These are phyloP conservation scores for Oryzias sinensis DNA, from an alignment of 2,797 vertebrate genomes.

Conservation along the genomic window DNA sequence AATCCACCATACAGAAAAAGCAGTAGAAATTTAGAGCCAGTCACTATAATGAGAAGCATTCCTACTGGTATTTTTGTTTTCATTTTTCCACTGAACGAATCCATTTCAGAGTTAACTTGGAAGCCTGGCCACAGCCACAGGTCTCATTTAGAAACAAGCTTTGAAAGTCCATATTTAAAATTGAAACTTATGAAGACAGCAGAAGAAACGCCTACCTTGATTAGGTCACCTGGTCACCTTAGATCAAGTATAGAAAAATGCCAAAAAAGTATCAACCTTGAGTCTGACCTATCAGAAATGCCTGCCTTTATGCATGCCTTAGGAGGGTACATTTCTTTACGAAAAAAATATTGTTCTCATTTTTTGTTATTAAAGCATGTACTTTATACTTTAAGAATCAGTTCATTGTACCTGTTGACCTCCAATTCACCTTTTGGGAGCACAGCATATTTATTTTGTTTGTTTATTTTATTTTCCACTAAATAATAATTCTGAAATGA, in stretches of 20 bases:
- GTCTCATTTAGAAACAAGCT: constrained; percentile 43
- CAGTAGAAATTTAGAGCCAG: constrained; percentile 31
- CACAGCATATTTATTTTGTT: neutral
- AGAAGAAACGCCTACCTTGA: constrained; percentile 28
- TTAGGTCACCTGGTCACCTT: constrained; percentile 38
- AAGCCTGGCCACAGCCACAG: constrained; percentile 45
- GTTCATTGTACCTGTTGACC: constrained; percentile 29
- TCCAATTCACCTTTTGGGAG: constrained; percentile 17
- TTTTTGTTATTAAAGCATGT: neutral
- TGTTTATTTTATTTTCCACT: too few species aligned
- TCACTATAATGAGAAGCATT: constrained; percentile 45
- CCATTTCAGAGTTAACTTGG: constrained; percentile 37
- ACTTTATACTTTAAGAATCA: neutral
- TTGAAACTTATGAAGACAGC: constrained; percentile 43
- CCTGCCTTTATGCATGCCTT: constrained; percentile 1
- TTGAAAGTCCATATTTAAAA: constrained; percentile 58
- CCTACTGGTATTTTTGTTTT: constrained; percentile 6
- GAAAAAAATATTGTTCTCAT: too few species aligned
- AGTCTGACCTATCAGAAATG: constrained; percentile 40
- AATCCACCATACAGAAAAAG: constrained; percentile 24
- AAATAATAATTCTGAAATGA: too few species aligned
- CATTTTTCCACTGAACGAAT: constrained; percentile 15
- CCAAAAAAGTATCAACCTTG: constrained; percentile 18
- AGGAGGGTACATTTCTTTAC: too few species aligned
- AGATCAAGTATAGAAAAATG: constrained; percentile 26